These are phyloP conservation scores for Etheostoma perlongum DNA, from an alignment of 2,797 vertebrate genomes.

Conservation along the genomic window DNA sequence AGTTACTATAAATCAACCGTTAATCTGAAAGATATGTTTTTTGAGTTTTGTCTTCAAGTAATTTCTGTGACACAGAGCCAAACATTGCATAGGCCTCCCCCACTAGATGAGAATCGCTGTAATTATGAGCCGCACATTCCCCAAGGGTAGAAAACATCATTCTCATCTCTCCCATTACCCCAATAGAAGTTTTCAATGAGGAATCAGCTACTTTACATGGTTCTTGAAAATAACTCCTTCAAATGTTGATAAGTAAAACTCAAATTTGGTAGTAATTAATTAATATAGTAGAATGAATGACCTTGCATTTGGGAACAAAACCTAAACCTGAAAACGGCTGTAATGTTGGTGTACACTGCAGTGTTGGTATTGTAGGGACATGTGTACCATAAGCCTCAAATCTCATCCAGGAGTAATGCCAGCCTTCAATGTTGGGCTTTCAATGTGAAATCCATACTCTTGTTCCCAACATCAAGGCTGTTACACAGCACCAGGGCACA, in stretches of 20 bases:
- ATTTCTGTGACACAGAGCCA: conserved; percentile 45
- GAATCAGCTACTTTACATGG: neutral
- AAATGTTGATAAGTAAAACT: neutral
- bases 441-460: conserved; percentile 26
- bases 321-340: neutral
- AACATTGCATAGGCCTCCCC: conserved; percentile 48
- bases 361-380: conserved; percentile 1
- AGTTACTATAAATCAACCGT: neutral
- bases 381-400: conserved; percentile 36
- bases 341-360: neutral
- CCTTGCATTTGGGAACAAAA: neutral
- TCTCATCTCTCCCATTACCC: conserved; percentile 15
- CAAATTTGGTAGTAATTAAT: neutral
- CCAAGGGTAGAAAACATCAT: conserved; percentile 20
- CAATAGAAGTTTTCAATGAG: neutral
- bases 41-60: neutral
- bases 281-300: neutral
- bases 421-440: conserved; percentile 6
- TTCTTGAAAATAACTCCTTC: neutral
- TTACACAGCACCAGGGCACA: neutral
- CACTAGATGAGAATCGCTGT: conserved; percentile 28
- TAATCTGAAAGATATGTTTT: neutral
- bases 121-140: conserved; percentile 44
- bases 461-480: neutral
- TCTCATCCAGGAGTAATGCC: conserved; percentile 10